These are phyloP conservation scores for Drosophila melanocephala DNA, from an alignment of 2,888 invertebrate species.

Conservation along the genomic window DNA sequence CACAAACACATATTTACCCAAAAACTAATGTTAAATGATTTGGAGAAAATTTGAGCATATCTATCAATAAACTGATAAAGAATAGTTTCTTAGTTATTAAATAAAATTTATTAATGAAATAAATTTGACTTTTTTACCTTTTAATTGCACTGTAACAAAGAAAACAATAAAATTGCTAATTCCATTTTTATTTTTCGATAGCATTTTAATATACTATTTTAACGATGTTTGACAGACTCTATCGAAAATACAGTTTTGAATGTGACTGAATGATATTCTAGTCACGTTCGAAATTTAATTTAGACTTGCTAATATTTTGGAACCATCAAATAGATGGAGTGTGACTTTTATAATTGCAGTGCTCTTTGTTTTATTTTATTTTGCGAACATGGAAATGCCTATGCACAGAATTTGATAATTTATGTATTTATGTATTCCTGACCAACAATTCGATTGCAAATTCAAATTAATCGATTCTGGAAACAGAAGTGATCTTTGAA, in stretches of 20 bases:
- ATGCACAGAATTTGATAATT: fast-evolving
- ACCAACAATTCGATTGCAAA: background rate
- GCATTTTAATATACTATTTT: background rate
- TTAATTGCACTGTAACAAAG: background rate
- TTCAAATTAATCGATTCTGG: background rate
- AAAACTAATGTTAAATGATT: background rate
- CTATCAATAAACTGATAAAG: background rate
- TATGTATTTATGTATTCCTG: too few species aligned
- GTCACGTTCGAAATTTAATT: background rate
- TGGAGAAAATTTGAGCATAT: background rate
- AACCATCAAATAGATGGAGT: background rate
- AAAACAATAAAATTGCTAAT: background rate
- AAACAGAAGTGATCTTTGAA: background rate
- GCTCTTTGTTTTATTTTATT: background rate
- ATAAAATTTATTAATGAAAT: background rate
- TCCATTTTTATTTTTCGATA: background rate
- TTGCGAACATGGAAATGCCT: background rate
- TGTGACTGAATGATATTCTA: background rate
- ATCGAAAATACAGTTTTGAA: background rate
- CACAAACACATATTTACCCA: background rate
- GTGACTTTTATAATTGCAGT: background rate
- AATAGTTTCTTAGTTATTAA: background rate
- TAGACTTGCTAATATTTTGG: background rate
- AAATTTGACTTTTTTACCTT: background rate
- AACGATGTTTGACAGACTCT: fast-evolving